phyloP scores from a whole-genome alignment of 2,113 vertebrate species.

The Callipepla californica region DNA sequence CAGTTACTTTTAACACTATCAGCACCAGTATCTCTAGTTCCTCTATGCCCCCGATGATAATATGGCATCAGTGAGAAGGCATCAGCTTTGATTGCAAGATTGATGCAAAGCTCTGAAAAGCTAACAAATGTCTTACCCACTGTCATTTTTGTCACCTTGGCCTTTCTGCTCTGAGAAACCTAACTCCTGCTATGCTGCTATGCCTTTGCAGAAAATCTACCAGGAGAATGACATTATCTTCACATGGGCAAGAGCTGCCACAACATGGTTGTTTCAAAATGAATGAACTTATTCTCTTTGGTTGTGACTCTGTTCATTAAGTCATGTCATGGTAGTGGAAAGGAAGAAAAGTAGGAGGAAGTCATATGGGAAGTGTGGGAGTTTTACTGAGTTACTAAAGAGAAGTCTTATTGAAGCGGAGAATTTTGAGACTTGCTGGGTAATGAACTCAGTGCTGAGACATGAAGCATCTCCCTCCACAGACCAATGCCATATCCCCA shows the following conservation, averaged over 20 bases:
- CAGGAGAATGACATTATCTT: background rate
- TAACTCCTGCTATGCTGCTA: background rate
- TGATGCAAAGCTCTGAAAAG: slow-evolving; percentile 41
- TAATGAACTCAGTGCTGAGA: background rate
- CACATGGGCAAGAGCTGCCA: fast-evolving
- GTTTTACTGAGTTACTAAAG: too few relatives aligned
- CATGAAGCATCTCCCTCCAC: background rate
- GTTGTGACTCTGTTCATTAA: background rate
- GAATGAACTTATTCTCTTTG: background rate
- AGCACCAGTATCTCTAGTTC: fast-evolving
- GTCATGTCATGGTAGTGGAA: background rate
- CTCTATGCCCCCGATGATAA: background rate
- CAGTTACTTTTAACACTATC: background rate
- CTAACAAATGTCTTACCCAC: slow-evolving; percentile 30
- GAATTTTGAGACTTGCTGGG: background rate
- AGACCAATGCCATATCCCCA: background rate
- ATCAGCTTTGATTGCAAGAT: slow-evolving; percentile 35
- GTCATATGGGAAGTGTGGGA: background rate
- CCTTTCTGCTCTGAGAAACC: background rate
- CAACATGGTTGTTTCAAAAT: background rate
- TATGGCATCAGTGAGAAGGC: background rate
- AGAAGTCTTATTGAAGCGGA: background rate
- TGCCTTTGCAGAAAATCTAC: background rate
- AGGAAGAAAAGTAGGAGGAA: background rate
- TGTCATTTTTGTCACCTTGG: slow-evolving; percentile 26